phyloP scores from a whole-genome alignment of 2,113 vertebrate species.

The Mastomys coucha region DNA sequence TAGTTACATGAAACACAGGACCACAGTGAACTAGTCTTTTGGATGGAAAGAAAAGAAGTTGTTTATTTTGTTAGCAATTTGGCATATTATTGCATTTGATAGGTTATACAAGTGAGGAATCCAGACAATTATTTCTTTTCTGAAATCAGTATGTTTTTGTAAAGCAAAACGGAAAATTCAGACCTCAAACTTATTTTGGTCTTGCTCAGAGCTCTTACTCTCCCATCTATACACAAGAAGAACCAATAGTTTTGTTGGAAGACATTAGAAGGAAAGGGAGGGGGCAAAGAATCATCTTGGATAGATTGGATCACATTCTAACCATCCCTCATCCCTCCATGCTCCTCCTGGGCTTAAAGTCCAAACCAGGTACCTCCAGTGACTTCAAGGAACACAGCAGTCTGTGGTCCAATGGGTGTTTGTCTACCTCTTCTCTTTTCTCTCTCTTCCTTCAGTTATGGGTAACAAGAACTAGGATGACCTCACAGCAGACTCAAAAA shows the following conservation, averaged over 20 bases:
- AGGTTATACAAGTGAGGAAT: not conserved
- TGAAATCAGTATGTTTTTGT: slow-evolving; percentile 30
- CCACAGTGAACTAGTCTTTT: not conserved
- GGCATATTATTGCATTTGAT: not conserved
- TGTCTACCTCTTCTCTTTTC: not conserved
- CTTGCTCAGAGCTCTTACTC: not conserved
- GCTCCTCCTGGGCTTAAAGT: not conserved
- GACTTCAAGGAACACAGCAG: not conserved
- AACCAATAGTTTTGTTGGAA: slow-evolving; percentile 26
- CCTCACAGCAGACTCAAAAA: not conserved
- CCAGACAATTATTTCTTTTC: slow-evolving; percentile 41
- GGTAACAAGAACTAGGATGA: not conserved
- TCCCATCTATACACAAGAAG: not conserved
- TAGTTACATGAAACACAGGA: not conserved
- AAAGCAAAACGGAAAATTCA: slow-evolving; percentile 46
- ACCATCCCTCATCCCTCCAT: not conserved
- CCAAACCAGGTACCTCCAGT: not conserved
- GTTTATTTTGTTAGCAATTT: slow-evolving; percentile 31
- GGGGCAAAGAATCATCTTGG: not conserved
- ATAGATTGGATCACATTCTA: not conserved
- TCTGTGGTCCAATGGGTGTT: not conserved
- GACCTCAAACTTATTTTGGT: not conserved
- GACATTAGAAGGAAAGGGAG: not conserved
- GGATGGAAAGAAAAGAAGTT: slow-evolving; percentile 12
- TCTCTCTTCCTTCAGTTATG: not conserved